Evolutionary conservation across 2,888 invertebrate species (phyloP), one percentile per base, ranked within the genome.

Genomic region (Nomada fabriciana): DNA sequence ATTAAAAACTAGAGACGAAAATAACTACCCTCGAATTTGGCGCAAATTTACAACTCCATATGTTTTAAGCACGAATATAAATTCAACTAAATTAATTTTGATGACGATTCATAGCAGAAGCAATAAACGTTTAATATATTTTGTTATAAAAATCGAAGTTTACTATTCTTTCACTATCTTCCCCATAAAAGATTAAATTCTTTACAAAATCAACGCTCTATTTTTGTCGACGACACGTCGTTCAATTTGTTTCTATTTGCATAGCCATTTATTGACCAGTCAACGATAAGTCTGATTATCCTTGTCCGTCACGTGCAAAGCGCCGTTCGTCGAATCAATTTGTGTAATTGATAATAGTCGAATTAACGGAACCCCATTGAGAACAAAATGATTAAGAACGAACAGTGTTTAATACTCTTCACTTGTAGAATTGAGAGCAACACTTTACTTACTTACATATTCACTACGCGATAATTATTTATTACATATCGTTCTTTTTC

Each of bases 211-310:
- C 23, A 0, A 11, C 53, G 20, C 20, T 82, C 57, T 82, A 82
- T 82, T 63, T 70, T 55, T 25, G 15, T 53, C 13, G 11, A 52
- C 36, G 36, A 36, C 7, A 36, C 11, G 29, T 53, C 23, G 20
- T 43, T 43, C 53, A 60, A 55, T 20, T 59, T 64, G n/a, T 36
- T 47, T n/a, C 43, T 55, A 73, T 76, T 80, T 76, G 69, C 76
- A 80, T 73, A 74, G 25, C 25, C 61, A 47, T 69, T 72, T 64
- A 29, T 20, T 25, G 53, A 72, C 65, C n/a, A 36, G 15, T 10
- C 10, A 50, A 65, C 47, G 67, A 64, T 60, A 25, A n/a, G 18
- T 47, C 23, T 23, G 18, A 20, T 73, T 65, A 69, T 73, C 59
- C 64, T 13, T 18, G 1, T 5, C 13, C 15, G 50, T 20, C 11